Base-by-base conservation (phyloP, 2,888 invertebrate genomes). In the Acrobasis repandana region DNA sequence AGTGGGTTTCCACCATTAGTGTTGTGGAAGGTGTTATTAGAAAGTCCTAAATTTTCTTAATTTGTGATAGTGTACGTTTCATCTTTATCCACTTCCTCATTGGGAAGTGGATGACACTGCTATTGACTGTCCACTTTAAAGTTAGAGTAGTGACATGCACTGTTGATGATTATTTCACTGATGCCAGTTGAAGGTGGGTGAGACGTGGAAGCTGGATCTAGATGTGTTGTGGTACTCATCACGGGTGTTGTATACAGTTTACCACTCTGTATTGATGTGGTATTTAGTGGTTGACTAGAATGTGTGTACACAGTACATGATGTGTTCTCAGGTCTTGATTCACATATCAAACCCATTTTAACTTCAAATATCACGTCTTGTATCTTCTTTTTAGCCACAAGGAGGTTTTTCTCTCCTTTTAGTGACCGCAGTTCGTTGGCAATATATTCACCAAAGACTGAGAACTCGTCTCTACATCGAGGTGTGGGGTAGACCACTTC, bases 331-430 rank as follows among this genome's bases (percentile, higher is more conserved):
- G 68, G 58, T 58, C 83, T 76, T 0, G 75, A 69, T 15, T 92
- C 92, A 71, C 82, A 88, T 48, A 93, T 83, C 74, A 93, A 89
- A 15, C 92, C 93, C 93, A 94, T 93, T 77, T 93, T 94, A 0
- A 94, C 93, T 70, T 94, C 94, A 77, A 93, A 94, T 69, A 94
- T 92, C 11, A 93, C 91, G 70, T 93, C 94, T 70, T 94, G 93
- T 63, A 94, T 94, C 74, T 93, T 94, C 72, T 94, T 94, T 71
- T 94, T 94, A 0, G 93, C 90, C 4, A 93, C 85, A 6, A 93
- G 75, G 11, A 94, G 75, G 63, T 93, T 92, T 69, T 93, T 93
- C 52, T 94, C 89, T 18, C 92, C 93, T 75, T 89, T 91, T 16
- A 94, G 80, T 46, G 93, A 93, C 8, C 94, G 82, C 67, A 94